Percentiles rank a stretch among this genome's conserved stretches.
These are phyloP conservation scores for Gallinago solitaria DNA, from an alignment of 2,797 vertebrate genomes.

Conservation along the genomic window DNA sequence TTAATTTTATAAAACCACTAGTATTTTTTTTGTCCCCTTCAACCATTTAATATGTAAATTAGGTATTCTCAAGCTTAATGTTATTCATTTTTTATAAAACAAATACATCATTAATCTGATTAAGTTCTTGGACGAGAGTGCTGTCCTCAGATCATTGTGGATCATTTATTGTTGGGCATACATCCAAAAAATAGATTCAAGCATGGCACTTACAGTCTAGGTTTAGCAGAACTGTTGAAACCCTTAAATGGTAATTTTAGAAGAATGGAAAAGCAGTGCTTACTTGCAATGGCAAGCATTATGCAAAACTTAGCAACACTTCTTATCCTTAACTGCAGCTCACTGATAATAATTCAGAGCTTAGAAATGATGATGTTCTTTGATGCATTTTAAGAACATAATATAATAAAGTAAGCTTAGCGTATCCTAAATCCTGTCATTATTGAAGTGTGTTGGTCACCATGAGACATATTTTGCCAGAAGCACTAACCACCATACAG, in stretches of 20 bases:
- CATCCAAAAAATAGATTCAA: conserved; percentile 81
- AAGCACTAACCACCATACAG: not conserved
- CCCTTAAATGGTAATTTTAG: conserved; percentile 67
- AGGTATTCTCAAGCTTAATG: conserved; percentile 82
- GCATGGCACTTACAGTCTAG: conserved; percentile 72
- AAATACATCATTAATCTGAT: conserved; percentile 94
- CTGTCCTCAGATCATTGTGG: conserved; percentile 83
- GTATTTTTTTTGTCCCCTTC: conserved; percentile 78
- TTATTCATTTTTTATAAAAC: conserved; percentile 90
- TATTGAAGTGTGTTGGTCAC: conserved; percentile 50
- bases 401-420: conserved; percentile 54
- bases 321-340: conserved; percentile 75
- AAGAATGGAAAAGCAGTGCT: conserved; percentile 65
- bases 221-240: conserved; percentile 72
- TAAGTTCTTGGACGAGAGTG: conserved; percentile 84
- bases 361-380: conserved; percentile 63
- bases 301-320: conserved; percentile 72
- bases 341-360: conserved; percentile 66
- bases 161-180: conserved; percentile 81
- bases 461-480: not conserved
- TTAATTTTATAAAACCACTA: conserved; percentile 71
- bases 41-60: conserved; percentile 81
- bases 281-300: conserved; percentile 60
- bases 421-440: conserved; percentile 45
- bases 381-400: conserved; percentile 51